Base-by-base conservation (phyloP, 2,113 vertebrate species). In the Crypturellus undulatus region DNA sequence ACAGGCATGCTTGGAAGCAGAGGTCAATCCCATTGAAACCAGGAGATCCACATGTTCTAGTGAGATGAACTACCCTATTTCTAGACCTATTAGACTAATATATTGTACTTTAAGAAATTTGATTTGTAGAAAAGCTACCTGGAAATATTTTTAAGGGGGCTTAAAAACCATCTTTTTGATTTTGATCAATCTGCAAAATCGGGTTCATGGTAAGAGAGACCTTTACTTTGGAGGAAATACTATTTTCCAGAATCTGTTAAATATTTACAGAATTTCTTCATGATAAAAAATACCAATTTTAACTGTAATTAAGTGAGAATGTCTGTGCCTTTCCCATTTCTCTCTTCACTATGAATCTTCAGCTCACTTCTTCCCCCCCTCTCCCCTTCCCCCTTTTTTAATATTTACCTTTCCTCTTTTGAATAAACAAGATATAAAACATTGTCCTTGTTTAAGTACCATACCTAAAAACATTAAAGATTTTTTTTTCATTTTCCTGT, bases 161-260 rank as follows among this genome's bases (percentile, higher is more conserved):
- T 76, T 2, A 9, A 67, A 81, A 2, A 3, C 52, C 59, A 7
- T 47, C 3, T 1, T 73, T 84, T 89, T 2, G 0, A 15, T 52
- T 69, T 36, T 69, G 21, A 30, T 84, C 36, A 19, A 52, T n/a
- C 25, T 70, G 49, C 14, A 70, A 86, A 89, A 63, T 62, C 70
- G 5, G 1, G 4, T 70, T 84, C 19, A 54, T 1, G 1, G 45
- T 7, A 78, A 65, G 68, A 56, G 8, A 43, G 51, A 1, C 34
- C 36, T 79, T 67, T 3, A 28, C 10, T 71, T 70, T 21, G 6
- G 24, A 42, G 1, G 51, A 93, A 83, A 79, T 5, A 68, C 64
- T 62, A 40, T 87, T 54, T 75, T 84, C 43, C n/a, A 72, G 68
- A 72, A 77, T 47, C 34, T 42, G 24, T 60, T 81, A 58, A 65